Conservation (phyloP, 2,888 invertebrate genomes). For the Hemithea aestivaria region DNA sequence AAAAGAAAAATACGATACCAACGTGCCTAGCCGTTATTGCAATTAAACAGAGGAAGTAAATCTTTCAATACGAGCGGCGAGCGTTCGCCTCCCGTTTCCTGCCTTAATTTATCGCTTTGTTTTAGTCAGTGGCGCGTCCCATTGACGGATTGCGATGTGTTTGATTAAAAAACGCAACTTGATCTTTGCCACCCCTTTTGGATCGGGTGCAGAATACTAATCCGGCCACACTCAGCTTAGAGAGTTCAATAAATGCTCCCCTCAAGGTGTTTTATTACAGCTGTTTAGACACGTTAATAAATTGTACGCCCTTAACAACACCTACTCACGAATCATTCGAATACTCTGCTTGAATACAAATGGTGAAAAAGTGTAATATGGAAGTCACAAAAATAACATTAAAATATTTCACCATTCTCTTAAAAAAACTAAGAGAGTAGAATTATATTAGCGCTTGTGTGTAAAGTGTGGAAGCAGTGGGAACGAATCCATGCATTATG, state of each 20-base stretch:
- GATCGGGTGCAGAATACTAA: slow-evolving; percentile 43
- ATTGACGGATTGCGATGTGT: slow-evolving; percentile 75
- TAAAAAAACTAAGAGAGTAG: slow-evolving; percentile 29
- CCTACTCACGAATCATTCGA: slow-evolving; percentile 13
- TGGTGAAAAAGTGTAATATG: slow-evolving; percentile 18
- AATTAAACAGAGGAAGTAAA: slow-evolving; percentile 80
- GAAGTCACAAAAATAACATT: slow-evolving; percentile 7
- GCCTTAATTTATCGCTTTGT: slow-evolving; percentile 78
- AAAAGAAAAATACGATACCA: slow-evolving; percentile 80
- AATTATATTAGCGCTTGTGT: slow-evolving; percentile 47
- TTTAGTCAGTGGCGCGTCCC: slow-evolving; percentile 72
- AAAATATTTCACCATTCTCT: slow-evolving; percentile 5
- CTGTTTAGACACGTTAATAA: slow-evolving; percentile 25
- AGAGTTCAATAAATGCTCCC: slow-evolving; percentile 34
- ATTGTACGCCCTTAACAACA: slow-evolving; percentile 21
- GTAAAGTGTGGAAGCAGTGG: slow-evolving; percentile 32
- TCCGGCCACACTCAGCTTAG: slow-evolving; percentile 31
- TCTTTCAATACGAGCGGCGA: slow-evolving; percentile 76
- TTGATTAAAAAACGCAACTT: slow-evolving; percentile 74
- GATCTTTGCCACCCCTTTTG: slow-evolving; percentile 58
- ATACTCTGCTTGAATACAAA: slow-evolving; percentile 11
- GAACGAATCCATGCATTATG: slow-evolving; percentile 38
- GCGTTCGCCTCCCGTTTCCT: slow-evolving; percentile 71
- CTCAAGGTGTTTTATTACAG: slow-evolving; percentile 31
- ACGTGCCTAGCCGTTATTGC: slow-evolving; percentile 80